Evolutionary conservation across 2,113 vertebrate genomes (phyloP).

Genomic region (Notarius lentiginosus): DNA sequence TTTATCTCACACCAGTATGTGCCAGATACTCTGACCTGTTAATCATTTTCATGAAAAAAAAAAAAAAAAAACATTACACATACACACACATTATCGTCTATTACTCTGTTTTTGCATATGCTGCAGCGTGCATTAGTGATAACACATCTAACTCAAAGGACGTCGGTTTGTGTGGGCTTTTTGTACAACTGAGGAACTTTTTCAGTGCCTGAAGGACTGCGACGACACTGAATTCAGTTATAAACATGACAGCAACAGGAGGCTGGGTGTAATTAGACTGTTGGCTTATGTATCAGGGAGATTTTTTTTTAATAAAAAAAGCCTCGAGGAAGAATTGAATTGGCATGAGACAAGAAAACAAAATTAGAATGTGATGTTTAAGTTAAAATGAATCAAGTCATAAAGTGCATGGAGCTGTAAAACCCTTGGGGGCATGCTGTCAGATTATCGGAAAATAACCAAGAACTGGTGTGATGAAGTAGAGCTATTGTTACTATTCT

Average conservation of each 20-base stretch:
- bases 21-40: constrained; percentile 1
- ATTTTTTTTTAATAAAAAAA: neutral
- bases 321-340: constrained; percentile 51
- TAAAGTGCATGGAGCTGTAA: too few species aligned
- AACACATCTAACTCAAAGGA: neutral
- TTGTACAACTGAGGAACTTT: neutral
- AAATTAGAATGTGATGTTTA: constrained; percentile 55
- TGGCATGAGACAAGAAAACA: constrained; percentile 53
- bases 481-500: neutral
- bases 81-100: neutral
- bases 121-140: neutral
- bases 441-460: neutral
- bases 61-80: neutral
- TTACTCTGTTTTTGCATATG: neutral
- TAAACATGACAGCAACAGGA: neutral
- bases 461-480: neutral
- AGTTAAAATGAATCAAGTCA: constrained; percentile 21
- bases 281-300: constrained; percentile 26
- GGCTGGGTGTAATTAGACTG: constrained; percentile 48
- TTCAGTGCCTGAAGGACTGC: constrained; percentile 1
- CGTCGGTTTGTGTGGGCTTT: neutral
- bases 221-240: neutral
- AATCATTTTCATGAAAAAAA: neutral
- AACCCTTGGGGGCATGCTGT: neutral
- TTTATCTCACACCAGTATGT: neutral